Base-by-base conservation (phyloP, 1,140 invertebrate genomes). In the Lucilia sericata region DNA sequence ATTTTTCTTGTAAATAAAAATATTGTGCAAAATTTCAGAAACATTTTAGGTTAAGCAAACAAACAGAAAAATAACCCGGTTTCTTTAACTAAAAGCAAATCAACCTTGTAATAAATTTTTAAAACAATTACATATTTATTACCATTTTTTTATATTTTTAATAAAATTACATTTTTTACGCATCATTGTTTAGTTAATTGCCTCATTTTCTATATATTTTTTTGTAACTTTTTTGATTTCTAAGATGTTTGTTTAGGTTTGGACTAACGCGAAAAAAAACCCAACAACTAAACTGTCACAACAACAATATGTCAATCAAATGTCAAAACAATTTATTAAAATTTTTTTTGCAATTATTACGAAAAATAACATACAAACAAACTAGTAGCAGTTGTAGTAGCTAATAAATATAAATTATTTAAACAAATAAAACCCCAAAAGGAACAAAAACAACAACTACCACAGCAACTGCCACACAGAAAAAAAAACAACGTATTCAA, bases 231-330 rank as follows among this genome's bases (percentile, higher is more conserved):
- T 0, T 25, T 70, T 55, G 7, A 21, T 78, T 78, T 78, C 34
- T 75, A 36, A 75, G 75, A 75, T 75, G 21, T 13, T 75, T 75
- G 30, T 75, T 14, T 75, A 70, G 5, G n/a, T 70, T 70, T 5
- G n/a, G 2, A 25, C 25, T 30, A 30, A 70, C 65, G 8, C 17
- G 17, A 55, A 4, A 55, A n/a, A 74, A 25, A 25, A 8, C n/a
- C 0, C n/a, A n/a, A 74, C n/a, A 30, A 75, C 2, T 8, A 42
- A 42, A 42, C 42, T 42, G 42, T 42, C 42, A 75, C 30, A 78
- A 78, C 30, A 78, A 78, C 14, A 78, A 78, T 17, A 78, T 78
- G 75, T 78, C 75, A 78, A 78, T 78, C 75, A 78, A 78, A 78
- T 78, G 75, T 78, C 75, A 78, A 78, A 78, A 78, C 36, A 78